Conservation (phyloP, 2,888 invertebrate genomes). For the Polydrusus cervinus region DNA sequence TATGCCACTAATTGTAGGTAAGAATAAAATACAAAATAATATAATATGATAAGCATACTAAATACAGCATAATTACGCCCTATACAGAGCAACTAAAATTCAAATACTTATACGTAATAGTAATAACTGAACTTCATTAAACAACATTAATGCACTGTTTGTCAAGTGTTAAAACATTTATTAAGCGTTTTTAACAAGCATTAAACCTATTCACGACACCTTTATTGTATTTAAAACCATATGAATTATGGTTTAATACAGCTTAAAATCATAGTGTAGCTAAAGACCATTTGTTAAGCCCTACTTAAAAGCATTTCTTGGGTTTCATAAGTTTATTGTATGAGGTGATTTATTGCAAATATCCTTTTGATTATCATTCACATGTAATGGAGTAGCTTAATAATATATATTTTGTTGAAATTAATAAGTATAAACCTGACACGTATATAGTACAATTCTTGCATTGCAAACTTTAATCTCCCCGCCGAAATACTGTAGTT, state of each 20-base stretch:
- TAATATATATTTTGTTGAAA: neutral
- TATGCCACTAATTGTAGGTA: no score
- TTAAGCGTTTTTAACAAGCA: slow-evolving; percentile 18
- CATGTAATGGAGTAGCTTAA: neutral
- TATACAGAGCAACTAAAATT: no score
- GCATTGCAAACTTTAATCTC: no score
- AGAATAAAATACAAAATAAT: no score
- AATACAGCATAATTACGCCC: no score
- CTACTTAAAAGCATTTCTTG: slow-evolving; percentile 40
- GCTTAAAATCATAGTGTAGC: slow-evolving; percentile 44
- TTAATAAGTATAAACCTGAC: no score
- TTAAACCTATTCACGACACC: slow-evolving; percentile 37
- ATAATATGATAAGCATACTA: no score
- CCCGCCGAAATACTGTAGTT: no score
- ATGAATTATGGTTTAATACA: slow-evolving; percentile 50
- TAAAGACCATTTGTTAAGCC: slow-evolving; percentile 43
- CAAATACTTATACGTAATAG: no score
- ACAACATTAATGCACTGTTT: slow-evolving; percentile 5
- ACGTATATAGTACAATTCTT: no score
- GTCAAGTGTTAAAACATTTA: slow-evolving; percentile 5
- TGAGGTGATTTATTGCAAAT: slow-evolving; percentile 3
- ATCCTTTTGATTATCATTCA: slow-evolving; percentile 3
- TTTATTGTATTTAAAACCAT: slow-evolving; percentile 43
- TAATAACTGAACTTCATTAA: neutral
- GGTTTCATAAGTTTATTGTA: neutral